phyloP scores from a whole-genome alignment of 1,140 invertebrate genomes.

The Trissolcus basalis region DNA sequence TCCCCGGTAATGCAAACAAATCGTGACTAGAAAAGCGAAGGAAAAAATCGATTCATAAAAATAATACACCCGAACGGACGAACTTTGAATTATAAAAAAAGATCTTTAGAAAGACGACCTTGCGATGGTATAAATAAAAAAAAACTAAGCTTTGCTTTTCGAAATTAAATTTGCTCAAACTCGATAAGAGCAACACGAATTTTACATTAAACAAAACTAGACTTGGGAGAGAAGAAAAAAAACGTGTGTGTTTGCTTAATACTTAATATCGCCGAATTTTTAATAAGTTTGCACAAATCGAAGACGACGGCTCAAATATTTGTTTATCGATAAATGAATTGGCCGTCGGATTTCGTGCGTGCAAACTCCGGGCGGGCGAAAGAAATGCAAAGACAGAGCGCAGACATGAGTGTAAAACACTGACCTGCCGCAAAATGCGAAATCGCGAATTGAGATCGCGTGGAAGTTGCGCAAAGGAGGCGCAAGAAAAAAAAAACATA shows the following conservation, averaged over 20 bases:
- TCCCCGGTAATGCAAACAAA: not conserved
- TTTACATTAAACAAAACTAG: not conserved
- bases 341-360: slow-evolving; percentile 12
- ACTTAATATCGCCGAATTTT: slow-evolving; percentile 28
- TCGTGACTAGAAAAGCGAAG: slow-evolving; percentile 2
- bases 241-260: slow-evolving; percentile 6
- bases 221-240: not conserved
- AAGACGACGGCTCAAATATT: slow-evolving; percentile 32
- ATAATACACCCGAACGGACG: no score
- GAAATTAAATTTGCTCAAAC: not conserved
- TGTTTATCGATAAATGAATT: slow-evolving; percentile 22
- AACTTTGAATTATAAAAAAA: no score
- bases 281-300: slow-evolving; percentile 38
- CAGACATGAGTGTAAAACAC: slow-evolving; percentile 2
- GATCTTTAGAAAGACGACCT: no score
- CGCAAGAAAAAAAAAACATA: not conserved
- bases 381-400: not conserved
- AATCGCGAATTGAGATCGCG: slow-evolving; percentile 5
- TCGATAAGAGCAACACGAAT: not conserved
- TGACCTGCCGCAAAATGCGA: slow-evolving; percentile 39
- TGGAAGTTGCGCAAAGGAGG: not conserved
- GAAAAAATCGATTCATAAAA: not conserved
- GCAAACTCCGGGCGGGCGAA: slow-evolving; percentile 2
- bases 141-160: no score
- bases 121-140: no score